Conservation (phyloP, 2,113 vertebrate species). For the Ivindomyrus marchei region DNA sequence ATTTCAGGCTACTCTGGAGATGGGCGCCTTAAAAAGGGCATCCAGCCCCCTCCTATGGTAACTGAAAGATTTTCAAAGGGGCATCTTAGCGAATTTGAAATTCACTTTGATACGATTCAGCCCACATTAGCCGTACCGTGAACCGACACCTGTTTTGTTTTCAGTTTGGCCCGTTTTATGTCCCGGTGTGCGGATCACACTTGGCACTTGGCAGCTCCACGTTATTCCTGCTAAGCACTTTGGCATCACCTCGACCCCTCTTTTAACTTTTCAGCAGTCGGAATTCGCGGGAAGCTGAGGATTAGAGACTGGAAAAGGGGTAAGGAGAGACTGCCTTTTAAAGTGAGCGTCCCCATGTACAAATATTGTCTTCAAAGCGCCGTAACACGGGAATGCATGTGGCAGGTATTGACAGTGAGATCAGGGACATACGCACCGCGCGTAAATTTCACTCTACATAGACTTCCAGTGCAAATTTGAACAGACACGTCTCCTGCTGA, state of each 20-base stretch:
- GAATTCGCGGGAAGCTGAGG: background rate
- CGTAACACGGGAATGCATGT: background rate
- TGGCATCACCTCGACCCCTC: background rate
- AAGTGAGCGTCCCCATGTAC: background rate
- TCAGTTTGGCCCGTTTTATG: conserved; percentile 1
- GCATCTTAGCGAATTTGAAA: background rate
- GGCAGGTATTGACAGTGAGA: conserved; percentile 8
- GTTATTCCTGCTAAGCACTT: background rate
- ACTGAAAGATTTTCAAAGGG: background rate
- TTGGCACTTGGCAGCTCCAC: background rate
- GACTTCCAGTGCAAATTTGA: conserved; percentile 7
- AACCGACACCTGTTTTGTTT: background rate
- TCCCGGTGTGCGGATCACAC: background rate
- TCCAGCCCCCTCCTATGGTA: background rate
- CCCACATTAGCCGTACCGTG: background rate
- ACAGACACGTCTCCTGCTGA: background rate
- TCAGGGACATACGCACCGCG: background rate
- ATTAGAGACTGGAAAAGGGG: background rate
- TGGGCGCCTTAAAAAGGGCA: background rate
- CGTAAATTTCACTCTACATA: background rate
- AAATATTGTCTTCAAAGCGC: background rate
- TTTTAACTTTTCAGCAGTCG: background rate
- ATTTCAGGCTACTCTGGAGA: background rate
- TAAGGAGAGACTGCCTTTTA: background rate
- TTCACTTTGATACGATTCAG: background rate